These are phyloP conservation scores for Gymnoscelis rufifasciata DNA, from an alignment of 2,888 invertebrate genomes.

Conservation along the genomic window DNA sequence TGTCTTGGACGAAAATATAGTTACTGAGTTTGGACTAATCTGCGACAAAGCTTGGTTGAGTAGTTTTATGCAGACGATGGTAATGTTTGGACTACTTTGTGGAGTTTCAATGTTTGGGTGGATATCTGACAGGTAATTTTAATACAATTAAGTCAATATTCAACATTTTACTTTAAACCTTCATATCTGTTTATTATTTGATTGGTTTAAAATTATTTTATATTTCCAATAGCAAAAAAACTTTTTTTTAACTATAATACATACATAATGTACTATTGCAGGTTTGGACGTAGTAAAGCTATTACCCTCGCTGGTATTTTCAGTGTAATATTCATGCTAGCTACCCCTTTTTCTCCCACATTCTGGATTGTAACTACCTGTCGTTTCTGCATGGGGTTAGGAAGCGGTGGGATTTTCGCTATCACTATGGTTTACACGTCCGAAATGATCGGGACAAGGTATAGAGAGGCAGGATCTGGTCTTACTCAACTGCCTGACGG, in stretches of 20 bases:
- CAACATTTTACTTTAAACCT: too few species aligned
- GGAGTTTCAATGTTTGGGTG: constrained; percentile 51
- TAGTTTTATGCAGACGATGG: constrained; percentile 45
- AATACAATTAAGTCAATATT: too few species aligned
- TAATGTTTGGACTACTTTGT: constrained; percentile 49
- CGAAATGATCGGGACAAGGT: constrained; percentile 77
- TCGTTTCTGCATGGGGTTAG: constrained; percentile 82
- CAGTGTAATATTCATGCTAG: constrained; percentile 81
- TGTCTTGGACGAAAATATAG: constrained; percentile 41
- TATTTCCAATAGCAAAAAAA: too few species aligned
- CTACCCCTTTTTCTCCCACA: constrained; percentile 81
- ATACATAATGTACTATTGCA: constrained; percentile 27
- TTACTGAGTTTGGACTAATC: constrained; percentile 46
- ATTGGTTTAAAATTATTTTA: too few species aligned
- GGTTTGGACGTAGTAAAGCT: constrained; percentile 73
- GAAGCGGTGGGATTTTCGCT: constrained; percentile 87
- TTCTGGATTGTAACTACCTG: constrained; percentile 76
- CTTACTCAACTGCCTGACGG: constrained; percentile 39
- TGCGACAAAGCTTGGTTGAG: constrained; percentile 50
- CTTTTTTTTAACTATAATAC: too few species aligned
- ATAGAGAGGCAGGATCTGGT: constrained; percentile 53
- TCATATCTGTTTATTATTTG: too few species aligned
- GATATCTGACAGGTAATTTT: constrained; percentile 51
- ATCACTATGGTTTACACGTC: constrained; percentile 63
- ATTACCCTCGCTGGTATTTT: constrained; percentile 81